Percentiles rank a stretch among this genome's conserved stretches.
Evolutionary conservation across 92 coral and sea anemone genomes (phyloP).

Genomic region (Porites cylindrica): DNA sequence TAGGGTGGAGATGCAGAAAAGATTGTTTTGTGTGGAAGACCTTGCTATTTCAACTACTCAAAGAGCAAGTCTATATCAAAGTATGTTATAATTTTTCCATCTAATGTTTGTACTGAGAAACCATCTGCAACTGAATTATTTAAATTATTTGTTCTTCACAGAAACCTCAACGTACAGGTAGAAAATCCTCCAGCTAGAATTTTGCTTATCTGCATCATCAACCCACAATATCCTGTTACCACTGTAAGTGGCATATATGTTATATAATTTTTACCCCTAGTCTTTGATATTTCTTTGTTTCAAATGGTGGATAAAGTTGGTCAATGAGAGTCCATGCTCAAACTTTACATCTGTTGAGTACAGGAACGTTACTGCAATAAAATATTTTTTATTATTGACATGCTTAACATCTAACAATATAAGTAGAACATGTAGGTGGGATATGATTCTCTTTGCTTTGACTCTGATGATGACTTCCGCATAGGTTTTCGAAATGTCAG

Average conservation of each 20-base stretch:
- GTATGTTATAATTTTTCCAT: conserved; percentile 37
- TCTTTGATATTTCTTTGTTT: no score
- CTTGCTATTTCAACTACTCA: conserved; percentile 90
- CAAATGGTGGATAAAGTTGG: no score
- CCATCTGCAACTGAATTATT: not conserved
- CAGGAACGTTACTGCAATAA: no score
- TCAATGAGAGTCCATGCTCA: not conserved
- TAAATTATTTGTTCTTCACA: conserved; percentile 6
- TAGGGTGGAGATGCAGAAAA: conserved; percentile 66
- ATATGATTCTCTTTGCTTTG: no score
- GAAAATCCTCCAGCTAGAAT: conserved; percentile 83
- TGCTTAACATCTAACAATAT: no score
- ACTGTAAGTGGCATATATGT: conserved; percentile 71
- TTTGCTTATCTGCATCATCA: conserved; percentile 85
- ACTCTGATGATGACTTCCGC: no score
- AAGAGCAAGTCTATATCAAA: conserved; percentile 93
- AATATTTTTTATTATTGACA: no score
- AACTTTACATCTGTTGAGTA: not conserved
- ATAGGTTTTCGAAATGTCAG: no score
- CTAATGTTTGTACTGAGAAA: not conserved
- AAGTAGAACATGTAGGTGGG: no score
- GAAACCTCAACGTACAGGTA: conserved; percentile 72
- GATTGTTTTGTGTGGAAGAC: conserved; percentile 84
- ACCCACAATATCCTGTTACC: conserved; percentile 93
- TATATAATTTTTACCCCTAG: not conserved